These are phyloP conservation scores for Drosophila cognata DNA, from an alignment of 2,888 invertebrate species.

Conservation along the genomic window DNA sequence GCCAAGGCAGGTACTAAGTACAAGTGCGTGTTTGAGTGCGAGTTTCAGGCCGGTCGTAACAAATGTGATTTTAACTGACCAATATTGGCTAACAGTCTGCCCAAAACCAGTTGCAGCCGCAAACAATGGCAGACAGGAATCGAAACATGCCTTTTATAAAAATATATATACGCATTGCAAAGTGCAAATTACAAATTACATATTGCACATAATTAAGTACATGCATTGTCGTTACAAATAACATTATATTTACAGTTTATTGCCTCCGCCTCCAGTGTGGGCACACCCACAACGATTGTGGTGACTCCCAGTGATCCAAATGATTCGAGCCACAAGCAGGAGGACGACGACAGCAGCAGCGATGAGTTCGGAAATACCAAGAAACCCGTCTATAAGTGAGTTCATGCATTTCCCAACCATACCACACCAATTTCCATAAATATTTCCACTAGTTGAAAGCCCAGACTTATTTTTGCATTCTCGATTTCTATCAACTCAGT, in stretches of 20 bases:
- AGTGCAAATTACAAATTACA: constrained; percentile 17
- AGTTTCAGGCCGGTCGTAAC: not conserved
- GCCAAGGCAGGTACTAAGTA: constrained; percentile 66
- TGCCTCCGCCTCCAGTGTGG: constrained; percentile 60
- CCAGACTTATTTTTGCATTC: constrained; percentile 1
- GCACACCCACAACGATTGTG: constrained; percentile 44
- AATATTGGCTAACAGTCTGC: constrained; percentile 14
- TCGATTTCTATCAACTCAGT: constrained; percentile 15
- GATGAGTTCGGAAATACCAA: constrained; percentile 71
- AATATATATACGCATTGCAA: not conserved
- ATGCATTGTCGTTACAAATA: not conserved
- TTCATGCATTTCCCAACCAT: not conserved
- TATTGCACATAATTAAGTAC: constrained; percentile 4
- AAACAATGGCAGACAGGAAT: constrained; percentile 26
- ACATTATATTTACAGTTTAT: constrained; percentile 55
- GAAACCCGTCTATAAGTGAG: constrained; percentile 71
- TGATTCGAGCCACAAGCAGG: constrained; percentile 60
- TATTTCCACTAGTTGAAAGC: not conserved
- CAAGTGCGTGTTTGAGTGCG: not conserved
- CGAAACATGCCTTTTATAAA: not conserved
- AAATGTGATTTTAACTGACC: constrained; percentile 14
- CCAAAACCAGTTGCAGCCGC: constrained; percentile 31
- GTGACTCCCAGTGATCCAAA: constrained; percentile 35
- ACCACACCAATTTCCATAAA: not conserved
- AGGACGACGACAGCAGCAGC: constrained; percentile 74